Base-by-base conservation (phyloP, 2,888 invertebrate species). In the Coleophora flavipennella region DNA sequence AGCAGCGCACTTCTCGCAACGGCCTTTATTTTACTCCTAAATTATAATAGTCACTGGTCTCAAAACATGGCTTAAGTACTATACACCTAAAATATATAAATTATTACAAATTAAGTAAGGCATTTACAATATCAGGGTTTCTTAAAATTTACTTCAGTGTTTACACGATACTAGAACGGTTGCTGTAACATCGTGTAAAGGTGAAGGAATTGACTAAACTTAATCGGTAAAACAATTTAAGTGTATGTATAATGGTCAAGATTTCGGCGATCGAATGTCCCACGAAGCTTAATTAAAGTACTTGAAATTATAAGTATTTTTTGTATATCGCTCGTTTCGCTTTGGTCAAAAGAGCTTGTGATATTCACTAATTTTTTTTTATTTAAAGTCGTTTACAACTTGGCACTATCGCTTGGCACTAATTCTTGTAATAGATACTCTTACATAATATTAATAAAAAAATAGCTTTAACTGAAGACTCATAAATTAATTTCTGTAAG, bases 21-120 rank as follows among this genome's bases (percentile, higher is more conserved):
- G 69, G 70, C 72, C 75, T 62, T 62, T 59, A 59, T 62, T 71
- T 73, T 71, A 76, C 63, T 74, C 79, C 80, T 71, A 83, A 78
- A 83, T 78, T 76, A 81, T 71, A 83, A 81, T 80, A 83, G 78
- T 81, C 80, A 84, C 81, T 81, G 83, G 83, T 83, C 83, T 83
- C 75, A 76, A 81, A 79, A 83, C 81, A 83, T 84, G 83, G 83
- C 84, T 84, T 84, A 84, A 81, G 83, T 84, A 83, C 84, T 83
- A 83, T 83, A 83, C 83, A 84, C 79, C 83, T 84, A 83, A 79
- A 79, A 81, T 83, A 83, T 78, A 84, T 84, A 84, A 84, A 84
- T 84, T 84, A 84, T 83, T 84, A 83, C 79, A 83, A 83, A 83
- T 81, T 83, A 83, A 81, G 79, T 81, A 84, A 84, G 84, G 84